phyloP scores from a whole-genome alignment of 2,797 vertebrate species.

The Poeciliopsis gracilis region DNA sequence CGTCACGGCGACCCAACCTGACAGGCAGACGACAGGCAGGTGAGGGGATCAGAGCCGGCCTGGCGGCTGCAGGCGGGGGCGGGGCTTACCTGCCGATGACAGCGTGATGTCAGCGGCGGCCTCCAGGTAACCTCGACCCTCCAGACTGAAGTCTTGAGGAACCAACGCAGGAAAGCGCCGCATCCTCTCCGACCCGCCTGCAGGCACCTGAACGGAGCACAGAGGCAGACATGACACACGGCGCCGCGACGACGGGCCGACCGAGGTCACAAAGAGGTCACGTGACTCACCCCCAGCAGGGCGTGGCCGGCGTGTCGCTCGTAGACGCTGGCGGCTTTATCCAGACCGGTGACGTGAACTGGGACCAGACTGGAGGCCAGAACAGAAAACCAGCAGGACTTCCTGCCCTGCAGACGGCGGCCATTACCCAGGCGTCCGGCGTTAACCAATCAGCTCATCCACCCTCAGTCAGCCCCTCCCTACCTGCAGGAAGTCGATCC shows the following conservation, averaged over 20 bases:
- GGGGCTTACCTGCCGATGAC: constrained; percentile 88
- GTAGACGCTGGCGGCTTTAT: constrained; percentile 85
- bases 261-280: neutral
- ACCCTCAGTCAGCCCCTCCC: neutral
- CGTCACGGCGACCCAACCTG: constrained; percentile 94
- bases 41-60: neutral
- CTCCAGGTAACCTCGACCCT: constrained; percentile 79
- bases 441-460: neutral
- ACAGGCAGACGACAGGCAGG: neutral
- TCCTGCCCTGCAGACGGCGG: constrained; percentile 77
- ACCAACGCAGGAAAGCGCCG: constrained; percentile 85
- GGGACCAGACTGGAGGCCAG: constrained; percentile 86
- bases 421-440: neutral
- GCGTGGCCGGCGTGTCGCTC: constrained; percentile 82
- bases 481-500: constrained; percentile 88
- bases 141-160: constrained; percentile 83
- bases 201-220: constrained; percentile 83
- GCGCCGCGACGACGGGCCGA: neutral
- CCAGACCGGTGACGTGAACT: constrained; percentile 84
- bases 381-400: constrained; percentile 89
- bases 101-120: constrained; percentile 90
- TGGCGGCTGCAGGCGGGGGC: neutral
- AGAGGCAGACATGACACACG: too few relatives aligned
- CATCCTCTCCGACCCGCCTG: constrained; percentile 90
- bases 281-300: constrained; percentile 85